phyloP scores from a whole-genome alignment of 2,888 invertebrate species.

The Myopa tessellatipennis region DNA sequence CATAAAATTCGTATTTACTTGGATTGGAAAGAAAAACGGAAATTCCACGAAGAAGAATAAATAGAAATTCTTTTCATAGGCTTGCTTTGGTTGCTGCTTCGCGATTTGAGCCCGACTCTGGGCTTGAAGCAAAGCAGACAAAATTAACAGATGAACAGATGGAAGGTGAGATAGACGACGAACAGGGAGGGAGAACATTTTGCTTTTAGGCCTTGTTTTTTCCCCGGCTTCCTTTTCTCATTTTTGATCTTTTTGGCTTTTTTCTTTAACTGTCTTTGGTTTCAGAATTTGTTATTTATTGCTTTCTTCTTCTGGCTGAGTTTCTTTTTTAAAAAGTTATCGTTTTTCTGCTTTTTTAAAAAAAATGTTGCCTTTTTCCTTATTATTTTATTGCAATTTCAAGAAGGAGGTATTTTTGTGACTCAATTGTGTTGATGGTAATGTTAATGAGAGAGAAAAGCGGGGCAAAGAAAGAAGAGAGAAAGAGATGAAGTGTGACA shows the following conservation, averaged over 20 bases:
- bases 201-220: not conserved
- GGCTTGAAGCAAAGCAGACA: not conserved
- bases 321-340: not conserved
- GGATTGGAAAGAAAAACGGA: conserved; percentile 5
- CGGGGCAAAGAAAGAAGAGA: not conserved
- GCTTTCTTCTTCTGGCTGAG: not conserved
- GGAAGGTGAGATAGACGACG: too few relatives aligned
- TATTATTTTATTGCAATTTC: conserved; percentile 5
- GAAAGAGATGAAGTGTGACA: not conserved
- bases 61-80: conserved; percentile 28
- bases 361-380: not conserved
- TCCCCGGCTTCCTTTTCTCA: not conserved
- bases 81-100: conserved; percentile 16
- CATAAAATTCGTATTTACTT: conserved; percentile 14
- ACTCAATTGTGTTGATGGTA: conserved; percentile 33
- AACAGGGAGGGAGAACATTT: not conserved
- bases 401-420: conserved; percentile 29
- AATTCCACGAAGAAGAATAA: conserved; percentile 35
- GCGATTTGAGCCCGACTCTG: conserved; percentile 13
- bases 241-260: not conserved
- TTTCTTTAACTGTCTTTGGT: not conserved
- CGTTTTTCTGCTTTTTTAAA: too few relatives aligned
- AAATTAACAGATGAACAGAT: not conserved
- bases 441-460: conserved; percentile 8
- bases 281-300: conserved; percentile 18